Evolutionary conservation across 2,113 vertebrate genomes (phyloP).

Genomic region (Cynoglossus semilaevis): DNA sequence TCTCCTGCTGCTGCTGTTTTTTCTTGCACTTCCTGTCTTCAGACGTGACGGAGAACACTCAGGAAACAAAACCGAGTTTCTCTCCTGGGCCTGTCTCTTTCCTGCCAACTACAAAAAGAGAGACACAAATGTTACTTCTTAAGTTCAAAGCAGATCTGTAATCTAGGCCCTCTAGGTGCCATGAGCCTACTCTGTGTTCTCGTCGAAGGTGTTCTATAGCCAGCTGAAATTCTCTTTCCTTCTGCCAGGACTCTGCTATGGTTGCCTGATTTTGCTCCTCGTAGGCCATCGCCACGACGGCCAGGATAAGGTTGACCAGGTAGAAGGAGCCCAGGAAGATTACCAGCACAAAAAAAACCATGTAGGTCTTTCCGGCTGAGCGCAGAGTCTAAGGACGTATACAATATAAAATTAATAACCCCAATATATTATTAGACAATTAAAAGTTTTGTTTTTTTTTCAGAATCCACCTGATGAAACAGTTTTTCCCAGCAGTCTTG

Average conservation of each 20-base stretch:
- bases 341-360: slow-evolving; percentile 98
- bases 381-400: slow-evolving; percentile 83
- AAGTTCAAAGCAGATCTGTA: background rate
- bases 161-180: background rate
- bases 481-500: slow-evolving; percentile 97
- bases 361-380: slow-evolving; percentile 96
- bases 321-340: slow-evolving; percentile 99
- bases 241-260: slow-evolving; percentile 93
- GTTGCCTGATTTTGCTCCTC: slow-evolving; percentile 99
- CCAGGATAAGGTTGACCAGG: slow-evolving; percentile 94
- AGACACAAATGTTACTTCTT: background rate
- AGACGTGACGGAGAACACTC: slow-evolving; percentile 83
- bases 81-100: slow-evolving; percentile 80
- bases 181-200: slow-evolving; percentile 85
- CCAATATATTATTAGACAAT: too few relatives aligned
- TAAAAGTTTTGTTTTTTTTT: too few relatives aligned
- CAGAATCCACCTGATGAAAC: slow-evolving; percentile 88
- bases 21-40: slow-evolving; percentile 75
- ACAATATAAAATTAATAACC: too few relatives aligned
- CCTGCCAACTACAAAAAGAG: slow-evolving; percentile 74
- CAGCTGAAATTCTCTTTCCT: slow-evolving; percentile 93
- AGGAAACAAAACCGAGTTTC: slow-evolving; percentile 70
- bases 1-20: slow-evolving; percentile 76
- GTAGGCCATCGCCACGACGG: slow-evolving; percentile 98
- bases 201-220: slow-evolving; percentile 92